Evolutionary conservation across 2,113 vertebrate genomes (phyloP).

Genomic region (Myotis lucifugus): DNA sequence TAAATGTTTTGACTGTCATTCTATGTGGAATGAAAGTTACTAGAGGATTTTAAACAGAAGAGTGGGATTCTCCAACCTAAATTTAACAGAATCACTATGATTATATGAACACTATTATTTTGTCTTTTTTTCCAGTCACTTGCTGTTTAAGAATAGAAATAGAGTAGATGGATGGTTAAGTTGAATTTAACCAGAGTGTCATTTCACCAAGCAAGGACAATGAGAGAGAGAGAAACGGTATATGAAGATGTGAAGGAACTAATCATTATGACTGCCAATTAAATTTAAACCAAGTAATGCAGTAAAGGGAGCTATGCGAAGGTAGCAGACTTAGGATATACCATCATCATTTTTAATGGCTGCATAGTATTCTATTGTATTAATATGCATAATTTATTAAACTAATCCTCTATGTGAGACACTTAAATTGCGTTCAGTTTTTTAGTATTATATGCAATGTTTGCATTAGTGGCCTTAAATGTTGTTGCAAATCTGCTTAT

Average conservation of each 20-base stretch:
- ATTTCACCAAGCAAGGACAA: not conserved
- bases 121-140: not conserved
- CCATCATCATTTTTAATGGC: not conserved
- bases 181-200: not conserved
- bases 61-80: not conserved
- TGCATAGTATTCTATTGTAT: not conserved
- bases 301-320: not conserved
- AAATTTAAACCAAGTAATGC: slow-evolving; percentile 18
- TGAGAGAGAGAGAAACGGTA: not conserved
- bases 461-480: not conserved
- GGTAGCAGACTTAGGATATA: not conserved
- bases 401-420: not conserved
- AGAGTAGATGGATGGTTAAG: not conserved
- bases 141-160: not conserved
- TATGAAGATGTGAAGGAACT: not conserved
- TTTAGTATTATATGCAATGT: not conserved
- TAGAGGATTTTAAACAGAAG: not conserved
- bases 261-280: not conserved
- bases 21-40: not conserved
- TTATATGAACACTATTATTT: not conserved
- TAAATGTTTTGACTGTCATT: not conserved
- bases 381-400: not conserved
- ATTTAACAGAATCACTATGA: slow-evolving; percentile 15
- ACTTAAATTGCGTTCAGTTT: not conserved
- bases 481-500: not conserved